Percentiles rank a stretch among this genome's conserved stretches.
These are phyloP conservation scores for Lucifuga dentata DNA, from an alignment of 2,113 vertebrate genomes.

Conservation along the genomic window DNA sequence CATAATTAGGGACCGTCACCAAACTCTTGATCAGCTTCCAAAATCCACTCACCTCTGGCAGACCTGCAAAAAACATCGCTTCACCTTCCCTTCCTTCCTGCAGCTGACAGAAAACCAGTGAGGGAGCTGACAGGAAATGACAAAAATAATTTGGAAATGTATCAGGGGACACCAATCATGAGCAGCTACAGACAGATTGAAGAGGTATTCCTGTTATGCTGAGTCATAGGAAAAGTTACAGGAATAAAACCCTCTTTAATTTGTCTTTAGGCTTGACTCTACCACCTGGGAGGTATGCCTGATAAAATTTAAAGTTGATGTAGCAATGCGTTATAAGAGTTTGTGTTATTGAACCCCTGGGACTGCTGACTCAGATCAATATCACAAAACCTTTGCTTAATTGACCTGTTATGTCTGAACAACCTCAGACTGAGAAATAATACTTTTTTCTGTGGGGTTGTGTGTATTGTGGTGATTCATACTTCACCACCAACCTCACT, in stretches of 20 bases:
- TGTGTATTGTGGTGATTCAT: not conserved
- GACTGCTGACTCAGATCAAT: constrained; percentile 39
- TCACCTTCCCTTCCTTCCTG: constrained; percentile 36
- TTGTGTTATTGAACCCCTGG: constrained; percentile 26
- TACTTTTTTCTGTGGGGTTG: not conserved
- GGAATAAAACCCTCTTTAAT: constrained; percentile 17
- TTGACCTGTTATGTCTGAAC: constrained; percentile 23
- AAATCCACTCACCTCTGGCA: constrained; percentile 36
- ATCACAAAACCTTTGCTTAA: constrained; percentile 23
- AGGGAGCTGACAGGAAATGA: constrained; percentile 16
- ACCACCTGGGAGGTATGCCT: not conserved
- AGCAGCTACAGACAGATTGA: constrained; percentile 26
- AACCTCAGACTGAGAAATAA: not conserved
- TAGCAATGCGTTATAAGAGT: constrained; percentile 4
- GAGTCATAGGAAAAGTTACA: constrained; percentile 36
- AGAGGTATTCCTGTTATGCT: constrained; percentile 36
- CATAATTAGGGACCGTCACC: constrained; percentile 10
- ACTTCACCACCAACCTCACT: constrained; percentile 1
- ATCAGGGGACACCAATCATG: not conserved
- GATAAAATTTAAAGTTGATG: constrained; percentile 3
- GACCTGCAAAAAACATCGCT: constrained; percentile 23
- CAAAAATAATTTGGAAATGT: constrained; percentile 33
- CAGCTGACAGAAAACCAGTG: constrained; percentile 7
- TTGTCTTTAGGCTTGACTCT: constrained; percentile 8
- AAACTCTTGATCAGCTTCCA: constrained; percentile 13